phyloP scores from a whole-genome alignment of 2,113 vertebrate species.

The Scopus umbretta region DNA sequence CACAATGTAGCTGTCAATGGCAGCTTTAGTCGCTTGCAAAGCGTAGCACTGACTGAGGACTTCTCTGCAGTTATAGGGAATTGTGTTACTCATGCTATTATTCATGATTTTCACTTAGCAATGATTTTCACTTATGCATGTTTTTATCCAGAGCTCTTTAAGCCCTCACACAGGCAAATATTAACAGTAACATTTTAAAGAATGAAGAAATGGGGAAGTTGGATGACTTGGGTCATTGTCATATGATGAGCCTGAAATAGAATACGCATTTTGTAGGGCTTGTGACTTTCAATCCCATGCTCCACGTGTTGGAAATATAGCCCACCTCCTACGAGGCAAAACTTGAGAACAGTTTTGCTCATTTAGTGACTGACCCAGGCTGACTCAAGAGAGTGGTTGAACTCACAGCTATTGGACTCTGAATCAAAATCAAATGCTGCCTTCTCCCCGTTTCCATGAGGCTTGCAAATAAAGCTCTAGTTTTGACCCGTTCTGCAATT shows the following conservation, averaged over 20 bases:
- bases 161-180: background rate
- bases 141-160: background rate
- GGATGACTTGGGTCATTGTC: slow-evolving; percentile 7
- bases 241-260: slow-evolving; percentile 16
- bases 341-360: background rate
- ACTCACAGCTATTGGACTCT: background rate
- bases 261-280: background rate
- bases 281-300: slow-evolving; percentile 18
- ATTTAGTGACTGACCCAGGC: background rate
- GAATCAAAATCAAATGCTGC: background rate
- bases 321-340: background rate
- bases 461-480: background rate
- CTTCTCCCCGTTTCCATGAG: background rate
- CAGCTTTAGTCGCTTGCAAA: background rate
- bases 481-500: background rate
- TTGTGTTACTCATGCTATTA: background rate
- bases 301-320: background rate
- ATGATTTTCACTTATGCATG: background rate
- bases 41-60: background rate
- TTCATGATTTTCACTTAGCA: background rate
- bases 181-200: background rate
- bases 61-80: background rate
- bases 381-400: background rate
- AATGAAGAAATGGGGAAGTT: slow-evolving; percentile 6
- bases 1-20: background rate